A percentile compares a stretch with the other conserved stretches of the same genome.
These are phyloP conservation scores for Micrastur ruficollis DNA, from an alignment of 2,797 vertebrate genomes.

Conservation along the genomic window DNA sequence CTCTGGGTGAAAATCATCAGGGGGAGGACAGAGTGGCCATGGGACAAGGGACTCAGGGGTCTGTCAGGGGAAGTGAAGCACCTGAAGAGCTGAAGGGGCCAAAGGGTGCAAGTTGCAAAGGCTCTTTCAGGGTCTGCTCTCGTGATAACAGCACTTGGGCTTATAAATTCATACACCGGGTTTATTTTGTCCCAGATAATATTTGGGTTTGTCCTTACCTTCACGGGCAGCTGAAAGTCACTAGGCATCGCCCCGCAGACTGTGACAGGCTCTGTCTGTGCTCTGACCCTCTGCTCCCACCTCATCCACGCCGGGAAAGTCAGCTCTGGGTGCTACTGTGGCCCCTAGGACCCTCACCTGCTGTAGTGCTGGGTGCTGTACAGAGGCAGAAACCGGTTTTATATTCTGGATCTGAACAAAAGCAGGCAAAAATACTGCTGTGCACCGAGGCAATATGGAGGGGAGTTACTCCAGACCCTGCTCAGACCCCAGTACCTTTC, in stretches of 20 bases:
- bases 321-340: no score
- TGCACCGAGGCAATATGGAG: accelerated
- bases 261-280: background rate
- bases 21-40: background rate
- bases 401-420: background rate
- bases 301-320: background rate
- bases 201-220: background rate
- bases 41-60: background rate
- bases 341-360: background rate
- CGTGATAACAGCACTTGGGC: background rate
- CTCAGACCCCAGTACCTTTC: background rate
- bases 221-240: background rate
- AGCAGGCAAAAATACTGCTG: background rate
- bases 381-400: background rate
- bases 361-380: background rate
- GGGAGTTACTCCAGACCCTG: background rate
- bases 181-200: background rate
- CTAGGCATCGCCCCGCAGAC: background rate
- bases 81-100: background rate
- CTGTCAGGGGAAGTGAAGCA: background rate
- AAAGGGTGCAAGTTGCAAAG: background rate
- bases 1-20: background rate
- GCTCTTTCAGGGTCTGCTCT: background rate
- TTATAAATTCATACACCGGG: background rate
- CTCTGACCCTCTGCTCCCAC: background rate